A percentile compares a stretch with the other conserved stretches of the same genome.
These are phyloP conservation scores for Dicrurus megarhynchus DNA, from an alignment of 2,113 vertebrate genomes.

Conservation along the genomic window DNA sequence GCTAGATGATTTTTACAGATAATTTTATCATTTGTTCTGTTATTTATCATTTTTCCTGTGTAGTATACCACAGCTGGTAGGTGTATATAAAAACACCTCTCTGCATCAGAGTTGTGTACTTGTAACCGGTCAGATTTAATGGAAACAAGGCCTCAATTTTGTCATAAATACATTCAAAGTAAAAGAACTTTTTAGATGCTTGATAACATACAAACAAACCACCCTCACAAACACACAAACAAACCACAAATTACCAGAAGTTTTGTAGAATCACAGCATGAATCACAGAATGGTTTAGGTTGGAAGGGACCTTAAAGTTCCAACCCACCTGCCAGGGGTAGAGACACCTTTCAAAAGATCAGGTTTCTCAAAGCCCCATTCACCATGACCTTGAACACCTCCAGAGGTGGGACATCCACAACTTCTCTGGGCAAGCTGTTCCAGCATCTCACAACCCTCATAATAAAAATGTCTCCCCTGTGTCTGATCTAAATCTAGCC, in stretches of 20 bases:
- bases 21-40: constrained; percentile 15
- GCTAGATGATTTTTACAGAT: constrained; percentile 39
- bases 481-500: neutral
- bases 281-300: neutral
- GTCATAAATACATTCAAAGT: neutral
- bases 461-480: neutral
- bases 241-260: neutral
- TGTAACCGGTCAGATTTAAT: neutral
- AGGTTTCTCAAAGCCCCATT: neutral
- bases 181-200: neutral
- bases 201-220: neutral
- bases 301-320: neutral
- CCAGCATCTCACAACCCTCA: neutral
- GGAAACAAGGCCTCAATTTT: neutral
- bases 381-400: neutral
- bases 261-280: neutral
- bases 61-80: neutral
- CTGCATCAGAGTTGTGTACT: neutral
- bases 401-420: neutral
- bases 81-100: neutral
- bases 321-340: neutral
- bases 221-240: neutral
- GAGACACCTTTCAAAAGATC: neutral
- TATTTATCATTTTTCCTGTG: constrained; percentile 8
- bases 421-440: rapidly evolving